Evolutionary conservation across 2,797 vertebrate species (phyloP).

Genomic region (Amniataba percoides): DNA sequence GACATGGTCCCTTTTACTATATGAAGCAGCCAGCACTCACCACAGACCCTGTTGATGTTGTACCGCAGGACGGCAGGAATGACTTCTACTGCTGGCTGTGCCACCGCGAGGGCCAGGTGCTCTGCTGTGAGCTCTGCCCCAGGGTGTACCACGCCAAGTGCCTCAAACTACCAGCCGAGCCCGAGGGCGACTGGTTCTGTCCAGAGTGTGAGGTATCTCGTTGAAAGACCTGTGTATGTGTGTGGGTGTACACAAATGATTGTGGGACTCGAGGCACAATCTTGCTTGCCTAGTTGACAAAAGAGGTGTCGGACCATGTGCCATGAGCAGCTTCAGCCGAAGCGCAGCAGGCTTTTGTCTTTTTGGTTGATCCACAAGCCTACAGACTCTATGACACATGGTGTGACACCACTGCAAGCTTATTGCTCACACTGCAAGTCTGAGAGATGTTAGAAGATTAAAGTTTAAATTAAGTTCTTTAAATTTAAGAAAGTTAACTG

Average conservation of each 20-base stretch:
- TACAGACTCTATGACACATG: conserved; percentile 25
- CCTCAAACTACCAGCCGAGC: conserved; percentile 96
- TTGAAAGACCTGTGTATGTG: conserved; percentile 61
- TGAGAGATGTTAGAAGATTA: background rate
- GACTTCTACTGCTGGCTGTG: conserved; percentile 99
- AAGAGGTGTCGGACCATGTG: conserved; percentile 27
- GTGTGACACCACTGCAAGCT: conserved; percentile 37
- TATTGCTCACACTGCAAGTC: conserved; percentile 21
- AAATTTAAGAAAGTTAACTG: background rate
- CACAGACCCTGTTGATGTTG: conserved; percentile 99
- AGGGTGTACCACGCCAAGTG: conserved; percentile 99
- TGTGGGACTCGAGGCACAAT: conserved; percentile 40
- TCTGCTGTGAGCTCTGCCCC: conserved; percentile 99
- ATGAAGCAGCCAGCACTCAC: conserved; percentile 93
- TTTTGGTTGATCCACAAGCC: background rate
- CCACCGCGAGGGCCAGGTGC: conserved; percentile 98
- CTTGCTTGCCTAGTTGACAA: conserved; percentile 21
- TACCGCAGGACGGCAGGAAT: conserved; percentile 99
- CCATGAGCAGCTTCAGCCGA: conserved; percentile 8
- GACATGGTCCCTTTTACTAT: conserved; percentile 99
- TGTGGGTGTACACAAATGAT: conserved; percentile 54
- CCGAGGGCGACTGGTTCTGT: conserved; percentile 99
- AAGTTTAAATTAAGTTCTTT: conserved; percentile 11
- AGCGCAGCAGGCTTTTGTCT: conserved; percentile 17
- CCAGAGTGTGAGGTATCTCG: conserved; percentile 87